Base-by-base conservation (phyloP, 2,888 invertebrate genomes). In the Chirona hameri region DNA sequence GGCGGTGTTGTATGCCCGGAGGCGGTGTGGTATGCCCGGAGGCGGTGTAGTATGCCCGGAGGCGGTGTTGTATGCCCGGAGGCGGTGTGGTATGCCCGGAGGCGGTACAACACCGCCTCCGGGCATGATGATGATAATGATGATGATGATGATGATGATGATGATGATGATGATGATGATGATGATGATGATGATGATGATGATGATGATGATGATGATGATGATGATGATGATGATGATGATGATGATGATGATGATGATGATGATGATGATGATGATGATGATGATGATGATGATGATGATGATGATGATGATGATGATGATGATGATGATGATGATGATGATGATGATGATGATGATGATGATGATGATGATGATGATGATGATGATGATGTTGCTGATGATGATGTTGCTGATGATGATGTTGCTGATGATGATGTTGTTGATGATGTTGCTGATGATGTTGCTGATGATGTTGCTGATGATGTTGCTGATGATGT, bases 81-180 rank as follows among this genome's bases (percentile, higher is more conserved):
- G n/a, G n/a, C n/a, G n/a, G n/a, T n/a, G n/a, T n/a, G n/a, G n/a
- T n/a, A n/a, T n/a, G n/a, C n/a, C n/a, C 65, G 65, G 18, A n/a
- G 65, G n/a, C 21, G n/a, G 65, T 65, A 65, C 18, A 21, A 18
- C 18, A 65, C n/a, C 21, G 18, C n/a, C 21, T 65, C n/a, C 65
- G 65, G 18, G 65, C 21, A 21, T 18, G 65, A 65, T 18, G n/a
- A 65, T 65, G 65, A 65, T n/a, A 65, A n/a, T 65, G 65, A 65
- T 65, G 65, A n/a, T 65, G n/a, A 65, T 65, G n/a, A n/a, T 65
- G 65, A n/a, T 65, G n/a, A n/a, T 65, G n/a, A 65, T 65, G n/a
- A n/a, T 65, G 65, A 65, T 65, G 65, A n/a, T 65, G 65, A n/a
- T 65, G n/a, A n/a, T 65, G 65, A n/a, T 21, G 65, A n/a, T 65